Evolutionary conservation across 2,888 invertebrate genomes (phyloP).

Genomic region (Drosophila parthenogenetica): DNA sequence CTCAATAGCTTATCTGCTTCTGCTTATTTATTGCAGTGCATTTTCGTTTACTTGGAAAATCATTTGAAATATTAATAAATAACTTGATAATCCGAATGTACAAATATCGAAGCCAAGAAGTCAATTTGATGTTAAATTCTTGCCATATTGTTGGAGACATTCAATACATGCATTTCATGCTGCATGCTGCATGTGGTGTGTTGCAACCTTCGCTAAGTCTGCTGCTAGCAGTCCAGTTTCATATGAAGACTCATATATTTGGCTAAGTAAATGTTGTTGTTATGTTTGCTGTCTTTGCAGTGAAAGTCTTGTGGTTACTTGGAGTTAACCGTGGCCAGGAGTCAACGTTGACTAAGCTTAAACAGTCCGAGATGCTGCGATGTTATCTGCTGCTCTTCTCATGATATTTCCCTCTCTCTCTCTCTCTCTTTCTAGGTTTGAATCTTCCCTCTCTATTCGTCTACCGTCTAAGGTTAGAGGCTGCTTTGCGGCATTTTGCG

Average conservation of each 20-base stretch:
- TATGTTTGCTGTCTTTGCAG: conserved; percentile 47
- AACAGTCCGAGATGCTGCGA: conserved; percentile 41
- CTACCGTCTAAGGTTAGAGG: conserved; percentile 65
- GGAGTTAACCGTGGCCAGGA: conserved; percentile 22
- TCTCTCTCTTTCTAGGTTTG: not conserved
- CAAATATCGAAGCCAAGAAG: conserved; percentile 25
- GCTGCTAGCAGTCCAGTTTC: not conserved
- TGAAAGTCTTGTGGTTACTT: conserved; percentile 38
- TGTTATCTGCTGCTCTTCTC: conserved; percentile 32
- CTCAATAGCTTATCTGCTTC: not conserved
- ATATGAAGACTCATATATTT: conserved; percentile 41
- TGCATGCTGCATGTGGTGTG: conserved; percentile 8
- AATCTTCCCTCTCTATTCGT: not conserved
- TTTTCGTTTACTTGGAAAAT: not conserved
- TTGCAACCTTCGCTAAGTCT: not conserved
- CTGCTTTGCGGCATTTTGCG: conserved; percentile 79
- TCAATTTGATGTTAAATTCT: conserved; percentile 34
- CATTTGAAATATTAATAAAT: conserved; percentile 29
- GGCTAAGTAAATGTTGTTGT: conserved; percentile 57
- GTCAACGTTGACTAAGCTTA: conserved; percentile 35
- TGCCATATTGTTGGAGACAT: conserved; percentile 14
- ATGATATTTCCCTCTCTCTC: not conserved
- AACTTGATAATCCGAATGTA: conserved; percentile 18
- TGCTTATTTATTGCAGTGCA: not conserved
- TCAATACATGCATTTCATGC: conserved; percentile 12